These are phyloP conservation scores for Camponotus floridanus DNA, from an alignment of 1,140 invertebrate genomes.

Conservation along the genomic window DNA sequence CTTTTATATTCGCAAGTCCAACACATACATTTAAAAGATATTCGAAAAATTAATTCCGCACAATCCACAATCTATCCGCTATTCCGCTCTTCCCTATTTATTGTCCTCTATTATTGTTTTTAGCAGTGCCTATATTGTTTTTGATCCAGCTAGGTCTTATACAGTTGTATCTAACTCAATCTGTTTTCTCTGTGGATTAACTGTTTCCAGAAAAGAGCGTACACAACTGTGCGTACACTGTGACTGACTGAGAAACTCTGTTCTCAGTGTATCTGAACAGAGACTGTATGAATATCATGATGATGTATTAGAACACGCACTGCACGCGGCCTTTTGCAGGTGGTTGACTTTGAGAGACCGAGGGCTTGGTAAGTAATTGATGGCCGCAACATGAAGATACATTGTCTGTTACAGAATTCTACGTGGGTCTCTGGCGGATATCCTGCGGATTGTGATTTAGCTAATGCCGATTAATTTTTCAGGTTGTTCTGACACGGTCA, in stretches of 20 bases:
- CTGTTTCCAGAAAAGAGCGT: conserved; percentile 85
- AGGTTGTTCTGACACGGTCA: conserved; percentile 80
- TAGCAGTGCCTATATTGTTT: conserved; percentile 62
- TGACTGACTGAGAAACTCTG: conserved; percentile 83
- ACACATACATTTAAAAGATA: not conserved
- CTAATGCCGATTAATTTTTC: conserved; percentile 79
- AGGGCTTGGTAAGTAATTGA: conserved; percentile 84
- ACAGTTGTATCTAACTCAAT: conserved; percentile 79
- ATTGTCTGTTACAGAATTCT: conserved; percentile 83
- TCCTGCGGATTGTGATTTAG: not conserved
- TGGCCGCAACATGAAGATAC: conserved; percentile 84
- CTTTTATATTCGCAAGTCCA: conserved; percentile 25
- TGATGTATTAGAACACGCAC: conserved; percentile 86
- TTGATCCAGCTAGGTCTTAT: conserved; percentile 71
- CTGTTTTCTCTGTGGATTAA: conserved; percentile 86
- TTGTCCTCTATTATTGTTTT: conserved; percentile 52
- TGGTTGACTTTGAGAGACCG: conserved; percentile 77
- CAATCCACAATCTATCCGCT: not conserved
- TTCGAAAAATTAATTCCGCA: not conserved
- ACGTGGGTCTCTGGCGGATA: conserved; percentile 7
- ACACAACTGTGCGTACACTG: conserved; percentile 81
- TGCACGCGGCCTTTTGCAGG: conserved; percentile 86
- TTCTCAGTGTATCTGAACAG: conserved; percentile 83
- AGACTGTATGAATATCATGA: conserved; percentile 86
- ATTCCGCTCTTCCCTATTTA: not conserved